Conservation (phyloP, 2,888 invertebrate genomes). For the Xestia rhomboidea region DNA sequence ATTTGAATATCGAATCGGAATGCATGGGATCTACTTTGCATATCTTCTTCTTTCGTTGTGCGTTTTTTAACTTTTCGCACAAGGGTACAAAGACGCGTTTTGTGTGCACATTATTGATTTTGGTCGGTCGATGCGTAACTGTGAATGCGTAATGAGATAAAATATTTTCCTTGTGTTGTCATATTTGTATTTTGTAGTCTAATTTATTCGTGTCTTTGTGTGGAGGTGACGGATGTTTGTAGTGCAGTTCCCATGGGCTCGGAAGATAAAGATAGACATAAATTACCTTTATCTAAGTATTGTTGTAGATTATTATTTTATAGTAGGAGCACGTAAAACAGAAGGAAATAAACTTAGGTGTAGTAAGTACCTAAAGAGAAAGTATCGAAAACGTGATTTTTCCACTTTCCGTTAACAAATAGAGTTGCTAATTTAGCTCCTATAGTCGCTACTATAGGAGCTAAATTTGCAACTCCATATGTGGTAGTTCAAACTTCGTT, state of each 20-base stretch:
- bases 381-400: neutral
- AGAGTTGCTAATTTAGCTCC: no score
- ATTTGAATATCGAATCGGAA: constrained; percentile 87
- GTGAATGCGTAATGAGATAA: constrained; percentile 88
- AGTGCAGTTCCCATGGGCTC: constrained; percentile 64
- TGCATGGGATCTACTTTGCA: constrained; percentile 84
- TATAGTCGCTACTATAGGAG: no score
- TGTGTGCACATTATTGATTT: constrained; percentile 70
- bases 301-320: neutral
- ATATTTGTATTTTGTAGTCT: constrained; percentile 83
- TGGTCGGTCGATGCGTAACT: constrained; percentile 76
- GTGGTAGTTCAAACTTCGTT: no score
- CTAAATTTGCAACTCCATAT: no score
- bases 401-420: neutral
- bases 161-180: constrained; percentile 88
- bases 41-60: constrained; percentile 76
- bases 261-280: constrained; percentile 30
- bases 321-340: no score
- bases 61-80: constrained; percentile 81
- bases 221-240: constrained; percentile 75
- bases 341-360: no score
- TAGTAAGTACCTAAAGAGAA: no score
- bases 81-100: constrained; percentile 79
- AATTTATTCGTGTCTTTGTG: constrained; percentile 78
- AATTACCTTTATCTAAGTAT: constrained; percentile 27